These are phyloP conservation scores for Coelopa frigida DNA, from an alignment of 1,140 invertebrate species.

Conservation along the genomic window DNA sequence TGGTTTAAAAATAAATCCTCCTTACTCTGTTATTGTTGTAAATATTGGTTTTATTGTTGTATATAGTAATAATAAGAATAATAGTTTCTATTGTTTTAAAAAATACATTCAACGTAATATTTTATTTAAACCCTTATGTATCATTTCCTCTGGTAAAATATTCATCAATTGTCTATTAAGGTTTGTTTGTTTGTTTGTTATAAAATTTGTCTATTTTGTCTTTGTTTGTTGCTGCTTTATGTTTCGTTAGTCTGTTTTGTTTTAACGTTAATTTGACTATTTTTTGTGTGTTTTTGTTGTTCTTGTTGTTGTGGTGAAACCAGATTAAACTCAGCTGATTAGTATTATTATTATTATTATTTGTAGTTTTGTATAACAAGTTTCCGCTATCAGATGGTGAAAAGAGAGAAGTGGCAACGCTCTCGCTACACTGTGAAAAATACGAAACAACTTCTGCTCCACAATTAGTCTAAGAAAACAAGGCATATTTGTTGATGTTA, in stretches of 20 bases:
- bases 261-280: slow-evolving; percentile 1
- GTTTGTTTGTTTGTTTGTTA: slow-evolving; percentile 11
- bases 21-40: neutral
- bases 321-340: too few species aligned
- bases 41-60: slow-evolving; percentile 11
- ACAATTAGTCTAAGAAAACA: too few species aligned
- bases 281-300: slow-evolving; percentile 9
- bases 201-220: neutral
- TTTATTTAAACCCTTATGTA: neutral
- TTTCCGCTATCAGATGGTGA: too few species aligned
- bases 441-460: too few species aligned
- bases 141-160: neutral
- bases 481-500: too few species aligned
- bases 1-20: slow-evolving; percentile 2
- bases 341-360: too few species aligned
- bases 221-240: slow-evolving; percentile 2
- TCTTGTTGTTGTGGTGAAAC: slow-evolving; percentile 7
- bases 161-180: slow-evolving; percentile 9
- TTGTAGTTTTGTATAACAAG: too few species aligned
- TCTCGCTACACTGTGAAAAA: too few species aligned
- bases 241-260: neutral
- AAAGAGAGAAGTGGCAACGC: too few species aligned
- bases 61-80: slow-evolving; percentile 1
- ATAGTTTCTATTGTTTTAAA: neutral
- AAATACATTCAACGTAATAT: slow-evolving; percentile 1